Base-by-base conservation (phyloP, 53 echinoderm and acorn worm genomes). In the Astropecten irregularis region DNA sequence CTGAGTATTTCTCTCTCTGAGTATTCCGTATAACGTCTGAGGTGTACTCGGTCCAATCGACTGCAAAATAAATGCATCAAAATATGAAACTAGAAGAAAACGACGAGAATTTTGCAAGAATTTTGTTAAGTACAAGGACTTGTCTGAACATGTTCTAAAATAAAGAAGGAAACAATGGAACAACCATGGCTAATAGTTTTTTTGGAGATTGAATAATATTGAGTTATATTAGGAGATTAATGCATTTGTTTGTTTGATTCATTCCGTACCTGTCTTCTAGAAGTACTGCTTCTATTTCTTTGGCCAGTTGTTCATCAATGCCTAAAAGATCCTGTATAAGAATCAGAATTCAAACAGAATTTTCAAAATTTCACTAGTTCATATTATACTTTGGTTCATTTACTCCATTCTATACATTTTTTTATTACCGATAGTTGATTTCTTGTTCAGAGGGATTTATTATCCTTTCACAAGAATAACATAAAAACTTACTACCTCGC, bases 1-100 rank as follows among this genome's bases (percentile, higher is more conserved):
- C 95, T 95, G 10, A 97, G 59, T 27, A 97, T 91, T 53, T 97
- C 97, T 61, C 81, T 91, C 47, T 97, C 94, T 77, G 97, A 94
- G 31, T 94, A 97, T 77, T 97, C 97, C 44, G 82, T 87, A 34
- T 97, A 97, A 36, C 97, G 89, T 52, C 97, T 82, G 0, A 97
- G 92, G 67, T 97, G 97, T 3, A 94, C 86, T 20, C 94, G 84
- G 70, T 94, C 94, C 21, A 97, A 69, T 6, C 97, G 94, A 57
- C 94, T 95, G 82, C 90, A 71, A 35, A n/a, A n/a, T n/a, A n/a
- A n/a, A n/a, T n/a, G n/a, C n/a, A n/a, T n/a, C n/a, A n/a, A n/a
- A n/a, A n/a, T n/a, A n/a, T n/a, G n/a, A n/a, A n/a, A n/a, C n/a
- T n/a, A n/a, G n/a, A n/a, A n/a, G n/a, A n/a, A n/a, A n/a, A n/a